These are phyloP conservation scores for Ochotona princeps DNA, from an alignment of 2,113 vertebrate species.

Conservation along the genomic window DNA sequence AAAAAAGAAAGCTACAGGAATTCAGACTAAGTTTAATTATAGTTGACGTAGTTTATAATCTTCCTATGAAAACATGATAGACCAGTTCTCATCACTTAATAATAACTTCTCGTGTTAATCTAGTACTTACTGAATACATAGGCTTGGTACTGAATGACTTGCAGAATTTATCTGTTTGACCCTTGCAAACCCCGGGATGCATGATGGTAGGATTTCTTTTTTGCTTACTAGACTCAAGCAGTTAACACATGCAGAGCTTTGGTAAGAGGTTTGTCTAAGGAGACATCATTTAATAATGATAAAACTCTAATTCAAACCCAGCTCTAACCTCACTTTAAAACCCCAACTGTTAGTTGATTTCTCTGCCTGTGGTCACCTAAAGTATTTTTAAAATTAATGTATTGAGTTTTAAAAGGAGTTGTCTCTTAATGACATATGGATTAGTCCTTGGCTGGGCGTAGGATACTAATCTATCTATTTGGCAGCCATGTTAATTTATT, in stretches of 20 bases:
- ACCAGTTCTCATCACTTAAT: not conserved
- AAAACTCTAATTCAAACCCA: not conserved
- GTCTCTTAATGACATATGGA: conserved; percentile 62
- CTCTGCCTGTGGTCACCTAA: not conserved
- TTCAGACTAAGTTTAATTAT: conserved; percentile 53
- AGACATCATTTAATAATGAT: not conserved
- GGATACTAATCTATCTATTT: conserved; percentile 69
- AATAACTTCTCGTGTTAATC: not conserved
- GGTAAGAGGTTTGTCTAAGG: not conserved
- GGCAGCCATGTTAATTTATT: conserved; percentile 76
- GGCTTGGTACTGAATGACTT: not conserved
- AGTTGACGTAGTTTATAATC: conserved; percentile 13
- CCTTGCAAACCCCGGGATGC: not conserved
- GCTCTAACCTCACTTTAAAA: not conserved
- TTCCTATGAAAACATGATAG: conserved; percentile 48
- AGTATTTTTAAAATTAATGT: conserved; percentile 1
- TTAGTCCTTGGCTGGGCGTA: conserved; percentile 51
- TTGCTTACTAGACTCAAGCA: not conserved
- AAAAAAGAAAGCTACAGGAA: not conserved
- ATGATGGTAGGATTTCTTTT: not conserved
- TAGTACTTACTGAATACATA: not conserved
- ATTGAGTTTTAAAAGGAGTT: conserved; percentile 44
- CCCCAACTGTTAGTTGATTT: not conserved
- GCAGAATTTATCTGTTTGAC: not conserved
- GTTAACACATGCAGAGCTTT: not conserved